Evolutionary conservation across 35 echinoderm and acorn worm genomes (phyloP).

Genomic region (Lytechinus pictus): DNA sequence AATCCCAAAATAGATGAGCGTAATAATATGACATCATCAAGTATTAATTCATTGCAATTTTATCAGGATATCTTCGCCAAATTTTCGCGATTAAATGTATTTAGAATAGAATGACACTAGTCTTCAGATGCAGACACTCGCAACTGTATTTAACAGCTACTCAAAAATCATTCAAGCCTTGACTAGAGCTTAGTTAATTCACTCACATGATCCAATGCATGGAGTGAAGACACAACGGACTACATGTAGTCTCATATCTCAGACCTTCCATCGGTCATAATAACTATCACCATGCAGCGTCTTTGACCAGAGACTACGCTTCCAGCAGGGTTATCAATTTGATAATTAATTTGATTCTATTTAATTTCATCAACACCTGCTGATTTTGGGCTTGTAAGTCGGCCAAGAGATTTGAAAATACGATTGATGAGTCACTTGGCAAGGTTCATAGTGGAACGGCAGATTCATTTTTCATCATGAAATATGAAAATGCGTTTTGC

Average conservation of each 20-base stretch:
- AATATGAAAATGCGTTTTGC: background rate
- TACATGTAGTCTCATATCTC: too few relatives aligned
- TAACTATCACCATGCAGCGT: too few relatives aligned
- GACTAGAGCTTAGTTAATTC: too few relatives aligned
- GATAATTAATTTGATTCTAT: background rate
- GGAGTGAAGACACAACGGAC: too few relatives aligned
- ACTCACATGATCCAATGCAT: too few relatives aligned
- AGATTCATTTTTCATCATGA: background rate
- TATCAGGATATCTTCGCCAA: background rate
- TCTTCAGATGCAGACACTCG: too few relatives aligned
- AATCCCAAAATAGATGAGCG: background rate
- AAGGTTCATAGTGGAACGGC: background rate
- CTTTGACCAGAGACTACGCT: background rate
- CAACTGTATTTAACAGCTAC: too few relatives aligned
- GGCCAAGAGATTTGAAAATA: background rate
- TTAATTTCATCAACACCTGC: background rate
- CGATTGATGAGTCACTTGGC: background rate
- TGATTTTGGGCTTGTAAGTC: background rate
- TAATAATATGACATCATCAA: background rate
- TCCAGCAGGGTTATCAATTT: background rate
- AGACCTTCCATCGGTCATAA: too few relatives aligned
- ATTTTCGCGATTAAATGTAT: background rate
- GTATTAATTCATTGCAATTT: background rate
- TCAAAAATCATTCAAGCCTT: too few relatives aligned
- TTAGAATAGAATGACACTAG: background rate